A percentile compares a stretch with the other conserved stretches of the same genome.
Conservation (phyloP, 2,888 invertebrate species). For the Seladonia tumulorum region DNA sequence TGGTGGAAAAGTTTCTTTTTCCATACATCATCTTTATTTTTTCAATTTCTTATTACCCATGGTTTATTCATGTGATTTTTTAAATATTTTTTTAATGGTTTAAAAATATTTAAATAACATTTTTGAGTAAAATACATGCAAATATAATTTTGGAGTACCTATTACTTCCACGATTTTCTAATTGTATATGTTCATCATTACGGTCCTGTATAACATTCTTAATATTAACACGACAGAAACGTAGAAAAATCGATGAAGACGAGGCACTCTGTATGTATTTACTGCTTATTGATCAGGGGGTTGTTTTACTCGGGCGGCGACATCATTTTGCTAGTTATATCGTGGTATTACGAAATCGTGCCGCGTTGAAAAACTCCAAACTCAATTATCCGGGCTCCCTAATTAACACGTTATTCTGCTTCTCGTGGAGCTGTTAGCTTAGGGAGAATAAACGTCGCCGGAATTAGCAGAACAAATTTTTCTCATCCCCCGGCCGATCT, state of each 20-base stretch:
- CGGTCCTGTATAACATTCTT: no score
- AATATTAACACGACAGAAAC: neutral
- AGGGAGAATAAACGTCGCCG: slow-evolving; percentile 71
- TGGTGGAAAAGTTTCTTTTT: no score
- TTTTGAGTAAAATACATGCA: no score
- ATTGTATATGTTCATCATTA: no score
- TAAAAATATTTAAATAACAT: no score
- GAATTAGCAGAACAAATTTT: slow-evolving; percentile 74
- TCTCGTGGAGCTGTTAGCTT: slow-evolving; percentile 59
- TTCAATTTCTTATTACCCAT: no score
- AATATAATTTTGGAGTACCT: no score
- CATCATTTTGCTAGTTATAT: slow-evolving; percentile 11
- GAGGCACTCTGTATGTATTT: neutral
- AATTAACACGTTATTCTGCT: slow-evolving; percentile 74
- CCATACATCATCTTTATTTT: no score
- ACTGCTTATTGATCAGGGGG: neutral
- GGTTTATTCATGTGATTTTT: no score
- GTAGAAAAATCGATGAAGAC: neutral
- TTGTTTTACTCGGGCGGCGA: neutral
- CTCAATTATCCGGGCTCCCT: slow-evolving; percentile 72
- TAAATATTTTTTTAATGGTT: no score
- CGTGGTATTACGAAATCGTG: neutral
- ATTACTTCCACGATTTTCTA: no score
- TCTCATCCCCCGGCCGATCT: slow-evolving; percentile 39
- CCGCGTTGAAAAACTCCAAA: slow-evolving; percentile 66